Percentiles rank a stretch among this genome's conserved stretches.
Conservation (phyloP, 2,113 vertebrate genomes). For the Platysteira castanea region DNA sequence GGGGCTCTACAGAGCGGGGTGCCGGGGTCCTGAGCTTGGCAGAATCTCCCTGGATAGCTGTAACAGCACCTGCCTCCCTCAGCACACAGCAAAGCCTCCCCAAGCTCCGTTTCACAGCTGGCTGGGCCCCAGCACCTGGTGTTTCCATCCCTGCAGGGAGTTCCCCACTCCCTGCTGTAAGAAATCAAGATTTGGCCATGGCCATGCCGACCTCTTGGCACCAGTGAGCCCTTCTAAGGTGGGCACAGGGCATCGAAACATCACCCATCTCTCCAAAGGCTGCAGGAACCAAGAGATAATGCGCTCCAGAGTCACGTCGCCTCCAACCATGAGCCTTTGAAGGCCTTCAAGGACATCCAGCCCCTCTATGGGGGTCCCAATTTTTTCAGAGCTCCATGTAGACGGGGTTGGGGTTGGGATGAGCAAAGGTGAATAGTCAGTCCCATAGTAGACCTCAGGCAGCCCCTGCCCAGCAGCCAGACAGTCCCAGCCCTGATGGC, state of each 20-base stretch:
- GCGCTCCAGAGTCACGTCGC: neutral
- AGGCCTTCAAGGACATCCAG: neutral
- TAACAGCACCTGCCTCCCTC: conserved; percentile 11
- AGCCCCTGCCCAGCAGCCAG: neutral
- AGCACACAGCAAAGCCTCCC: neutral
- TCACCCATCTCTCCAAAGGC: neutral
- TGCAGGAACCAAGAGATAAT: neutral
- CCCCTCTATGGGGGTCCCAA: rapidly evolving
- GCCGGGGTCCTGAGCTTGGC: neutral
- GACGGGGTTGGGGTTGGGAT: neutral
- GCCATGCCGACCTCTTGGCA: neutral
- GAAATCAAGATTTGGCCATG: neutral
- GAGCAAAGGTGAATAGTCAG: neutral
- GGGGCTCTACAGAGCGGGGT: neutral
- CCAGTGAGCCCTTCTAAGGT: neutral
- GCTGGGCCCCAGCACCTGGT: neutral
- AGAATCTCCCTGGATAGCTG: neutral
- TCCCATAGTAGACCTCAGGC: neutral
- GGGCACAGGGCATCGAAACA: neutral
- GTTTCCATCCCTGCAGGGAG: neutral
- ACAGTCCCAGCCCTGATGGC: neutral
- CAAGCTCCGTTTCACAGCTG: neutral
- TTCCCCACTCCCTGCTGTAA: neutral
- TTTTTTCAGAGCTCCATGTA: neutral
- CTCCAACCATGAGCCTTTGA: neutral